Percentiles rank a stretch among this genome's conserved stretches.
These are phyloP conservation scores for Smithornis capensis DNA, from an alignment of 2,113 vertebrate species.

Conservation along the genomic window DNA sequence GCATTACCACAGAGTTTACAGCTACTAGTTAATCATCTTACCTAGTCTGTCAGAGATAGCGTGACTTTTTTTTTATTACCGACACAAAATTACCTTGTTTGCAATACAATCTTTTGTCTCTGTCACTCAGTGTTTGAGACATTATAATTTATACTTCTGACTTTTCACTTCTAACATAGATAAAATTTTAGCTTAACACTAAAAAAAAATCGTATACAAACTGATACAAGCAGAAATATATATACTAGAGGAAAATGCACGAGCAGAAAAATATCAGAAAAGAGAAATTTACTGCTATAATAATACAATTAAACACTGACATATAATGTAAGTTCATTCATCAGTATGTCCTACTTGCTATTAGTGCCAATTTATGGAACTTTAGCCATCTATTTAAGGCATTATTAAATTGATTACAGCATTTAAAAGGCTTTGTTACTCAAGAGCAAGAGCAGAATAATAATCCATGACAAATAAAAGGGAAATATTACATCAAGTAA, in stretches of 20 bases:
- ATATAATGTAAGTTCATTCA: background rate
- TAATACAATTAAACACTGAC: background rate
- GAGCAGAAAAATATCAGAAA: background rate
- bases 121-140: background rate
- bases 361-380: background rate
- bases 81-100: background rate
- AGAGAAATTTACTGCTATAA: background rate
- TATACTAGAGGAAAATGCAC: background rate
- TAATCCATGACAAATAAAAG: background rate
- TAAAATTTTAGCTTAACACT: background rate
- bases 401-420: background rate
- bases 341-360: background rate
- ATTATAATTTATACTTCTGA: background rate
- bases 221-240: background rate
- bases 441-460: background rate
- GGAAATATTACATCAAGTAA: background rate
- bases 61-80: background rate
- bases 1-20: background rate
- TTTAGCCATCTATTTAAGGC: background rate
- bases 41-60: background rate
- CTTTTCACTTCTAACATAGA: background rate
- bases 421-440: background rate
- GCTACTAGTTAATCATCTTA: background rate
- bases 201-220: background rate
- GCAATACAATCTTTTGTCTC: background rate